These are phyloP conservation scores for Tokudaia tokunoshimensis DNA, from an alignment of 2,797 vertebrate species.

Conservation along the genomic window DNA sequence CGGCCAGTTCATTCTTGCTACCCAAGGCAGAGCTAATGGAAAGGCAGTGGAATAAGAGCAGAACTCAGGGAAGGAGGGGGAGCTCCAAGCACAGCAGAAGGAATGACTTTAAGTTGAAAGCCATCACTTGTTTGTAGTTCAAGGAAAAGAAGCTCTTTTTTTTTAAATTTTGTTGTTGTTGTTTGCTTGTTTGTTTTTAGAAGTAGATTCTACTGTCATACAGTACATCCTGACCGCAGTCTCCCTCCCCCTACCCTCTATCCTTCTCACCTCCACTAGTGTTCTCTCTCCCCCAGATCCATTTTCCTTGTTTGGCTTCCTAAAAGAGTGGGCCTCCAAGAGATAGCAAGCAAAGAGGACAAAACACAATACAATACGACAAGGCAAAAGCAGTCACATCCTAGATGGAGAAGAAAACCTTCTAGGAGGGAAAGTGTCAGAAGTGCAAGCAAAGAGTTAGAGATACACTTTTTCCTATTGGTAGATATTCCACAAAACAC, in stretches of 20 bases:
- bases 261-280: no score
- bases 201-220: not conserved
- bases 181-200: no score
- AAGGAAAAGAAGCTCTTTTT: not conserved
- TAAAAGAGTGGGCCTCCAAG: not conserved
- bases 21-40: not conserved
- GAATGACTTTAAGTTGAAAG: not conserved
- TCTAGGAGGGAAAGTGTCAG: not conserved
- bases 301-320: no score
- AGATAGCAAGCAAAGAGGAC: not conserved
- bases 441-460: not conserved
- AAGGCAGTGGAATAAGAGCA: not conserved
- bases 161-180: no score
- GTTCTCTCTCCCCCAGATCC: no score
- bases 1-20: not conserved
- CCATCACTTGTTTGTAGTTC: not conserved
- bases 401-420: not conserved
- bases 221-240: not conserved
- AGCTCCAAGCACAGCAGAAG: no score
- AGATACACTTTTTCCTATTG: not conserved
- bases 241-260: no score
- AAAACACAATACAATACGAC: no score
- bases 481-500: not conserved
- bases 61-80: not conserved
- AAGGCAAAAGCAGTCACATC: not conserved